Percentiles rank a stretch among this genome's conserved stretches.
phyloP scores from a whole-genome alignment of 2,113 vertebrate species.

The Chloebia gouldiae region DNA sequence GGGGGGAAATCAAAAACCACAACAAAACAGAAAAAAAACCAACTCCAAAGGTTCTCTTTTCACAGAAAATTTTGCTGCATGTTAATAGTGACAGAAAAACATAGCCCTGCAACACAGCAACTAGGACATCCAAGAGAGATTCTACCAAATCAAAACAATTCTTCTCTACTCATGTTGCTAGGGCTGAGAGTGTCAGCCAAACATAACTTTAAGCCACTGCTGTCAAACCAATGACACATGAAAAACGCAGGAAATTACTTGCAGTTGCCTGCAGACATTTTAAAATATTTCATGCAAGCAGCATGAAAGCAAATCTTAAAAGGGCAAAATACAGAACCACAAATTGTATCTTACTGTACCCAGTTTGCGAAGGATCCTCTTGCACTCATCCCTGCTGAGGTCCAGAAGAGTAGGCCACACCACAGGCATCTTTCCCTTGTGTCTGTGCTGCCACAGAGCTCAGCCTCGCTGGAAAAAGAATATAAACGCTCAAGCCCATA shows the following conservation, averaged over 20 bases:
- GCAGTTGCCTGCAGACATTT: background rate
- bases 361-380: conserved; percentile 96
- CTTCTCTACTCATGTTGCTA: background rate
- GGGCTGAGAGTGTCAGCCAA: background rate
- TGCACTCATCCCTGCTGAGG: conserved; percentile 97
- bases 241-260: conserved; percentile 5
- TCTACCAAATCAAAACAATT: background rate
- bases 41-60: background rate
- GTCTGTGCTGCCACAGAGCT: conserved; percentile 66
- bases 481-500: background rate
- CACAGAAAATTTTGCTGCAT: accelerated
- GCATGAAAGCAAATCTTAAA: background rate
- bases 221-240: conserved; percentile 4
- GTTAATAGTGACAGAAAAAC: background rate
- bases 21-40: background rate
- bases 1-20: background rate
- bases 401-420: conserved; percentile 98
- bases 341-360: conserved; percentile 76
- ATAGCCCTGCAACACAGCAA: background rate
- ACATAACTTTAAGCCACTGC: background rate
- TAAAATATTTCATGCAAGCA: background rate
- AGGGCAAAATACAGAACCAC: conserved; percentile 8
- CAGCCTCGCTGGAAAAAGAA: conserved; percentile 55
- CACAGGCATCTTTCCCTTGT: conserved; percentile 89
- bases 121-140: background rate